Conservation (phyloP, 1,140 invertebrate genomes). For the Diachasma alloeum region DNA sequence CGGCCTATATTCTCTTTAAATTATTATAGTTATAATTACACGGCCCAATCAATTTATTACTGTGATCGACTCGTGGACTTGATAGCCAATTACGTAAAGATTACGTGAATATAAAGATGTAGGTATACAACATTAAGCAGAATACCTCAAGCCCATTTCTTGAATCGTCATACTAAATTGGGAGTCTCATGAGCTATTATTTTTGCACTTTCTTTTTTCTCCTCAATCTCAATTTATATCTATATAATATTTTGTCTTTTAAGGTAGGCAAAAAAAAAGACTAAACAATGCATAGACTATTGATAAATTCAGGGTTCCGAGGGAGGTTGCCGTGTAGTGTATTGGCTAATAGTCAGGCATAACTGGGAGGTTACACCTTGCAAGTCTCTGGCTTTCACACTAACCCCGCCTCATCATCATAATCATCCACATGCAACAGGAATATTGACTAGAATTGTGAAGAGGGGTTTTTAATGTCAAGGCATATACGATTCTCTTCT, state of each 20-base stretch:
- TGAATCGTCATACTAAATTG: no score
- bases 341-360: slow-evolving; percentile 39
- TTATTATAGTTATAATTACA: no score
- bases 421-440: slow-evolving; percentile 28
- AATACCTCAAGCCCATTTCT: no score
- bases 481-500: slow-evolving; percentile 23
- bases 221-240: no score
- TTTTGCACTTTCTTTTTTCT: no score
- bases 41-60: no score
- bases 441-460: slow-evolving; percentile 10
- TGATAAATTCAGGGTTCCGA: neutral
- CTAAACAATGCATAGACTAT: neutral
- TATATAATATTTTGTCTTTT: neutral
- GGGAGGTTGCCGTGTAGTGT: slow-evolving; percentile 16
- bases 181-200: no score
- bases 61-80: no score
- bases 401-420: slow-evolving; percentile 32
- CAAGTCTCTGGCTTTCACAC: slow-evolving; percentile 22
- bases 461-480: slow-evolving; percentile 46
- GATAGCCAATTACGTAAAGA: no score
- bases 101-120: no score
- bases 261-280: neutral
- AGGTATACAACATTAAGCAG: no score
- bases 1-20: neutral
- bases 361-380: slow-evolving; percentile 45